Evolutionary conservation across 2,797 vertebrate species (phyloP).

Genomic region (Neosalanx taihuensis): DNA sequence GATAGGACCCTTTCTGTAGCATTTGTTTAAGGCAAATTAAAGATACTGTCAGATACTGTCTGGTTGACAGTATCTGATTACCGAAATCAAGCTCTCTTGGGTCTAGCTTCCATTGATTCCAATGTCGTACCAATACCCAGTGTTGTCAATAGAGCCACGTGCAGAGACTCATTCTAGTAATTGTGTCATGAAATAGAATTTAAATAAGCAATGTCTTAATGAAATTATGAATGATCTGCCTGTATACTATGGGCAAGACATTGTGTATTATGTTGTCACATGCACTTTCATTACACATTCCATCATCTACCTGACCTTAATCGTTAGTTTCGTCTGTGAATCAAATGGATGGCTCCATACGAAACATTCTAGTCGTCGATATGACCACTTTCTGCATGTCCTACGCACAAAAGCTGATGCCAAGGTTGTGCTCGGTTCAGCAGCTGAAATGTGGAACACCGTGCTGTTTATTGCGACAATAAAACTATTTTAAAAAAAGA

Average conservation of each 20-base stretch:
- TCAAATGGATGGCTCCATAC: constrained; percentile 62
- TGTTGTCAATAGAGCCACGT: background rate
- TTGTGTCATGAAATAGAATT: background rate
- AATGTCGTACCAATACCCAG: background rate
- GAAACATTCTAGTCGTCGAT: constrained; percentile 22
- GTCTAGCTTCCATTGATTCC: background rate
- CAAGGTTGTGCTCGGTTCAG: constrained; percentile 56
- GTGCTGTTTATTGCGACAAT: constrained; percentile 55
- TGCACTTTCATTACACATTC: no score
- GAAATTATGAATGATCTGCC: background rate
- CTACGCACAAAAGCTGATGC: constrained; percentile 48
- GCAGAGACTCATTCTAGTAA: background rate
- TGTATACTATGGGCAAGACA: background rate
- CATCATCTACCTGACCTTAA: background rate
- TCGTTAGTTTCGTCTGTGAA: constrained; percentile 54
- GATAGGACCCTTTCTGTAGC: background rate
- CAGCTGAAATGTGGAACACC: constrained; percentile 58
- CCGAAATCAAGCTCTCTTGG: background rate
- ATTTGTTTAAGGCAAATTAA: no score
- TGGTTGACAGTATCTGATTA: background rate
- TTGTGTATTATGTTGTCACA: background rate
- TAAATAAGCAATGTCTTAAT: background rate
- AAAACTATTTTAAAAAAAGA: constrained; percentile 29
- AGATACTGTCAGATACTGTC: no score
- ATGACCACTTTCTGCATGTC: background rate